phyloP scores from a whole-genome alignment of 2,797 vertebrate species.

The Meriones psammophilus region DNA sequence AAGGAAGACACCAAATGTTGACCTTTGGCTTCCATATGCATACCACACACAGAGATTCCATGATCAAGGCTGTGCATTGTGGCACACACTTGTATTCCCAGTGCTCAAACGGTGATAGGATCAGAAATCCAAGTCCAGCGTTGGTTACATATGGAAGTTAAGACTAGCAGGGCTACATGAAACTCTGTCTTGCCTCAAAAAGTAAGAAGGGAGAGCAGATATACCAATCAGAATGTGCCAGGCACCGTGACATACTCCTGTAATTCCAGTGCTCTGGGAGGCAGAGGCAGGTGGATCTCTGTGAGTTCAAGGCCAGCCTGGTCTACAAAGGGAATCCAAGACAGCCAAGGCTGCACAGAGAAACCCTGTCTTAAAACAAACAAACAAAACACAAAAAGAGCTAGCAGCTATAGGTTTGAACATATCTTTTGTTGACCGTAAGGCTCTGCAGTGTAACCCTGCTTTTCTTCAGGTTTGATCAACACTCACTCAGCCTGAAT shows the following conservation, averaged over 20 bases:
- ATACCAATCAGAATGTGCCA: not conserved
- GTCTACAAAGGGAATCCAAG: too few relatives aligned
- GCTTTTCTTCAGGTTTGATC: conserved; percentile 71
- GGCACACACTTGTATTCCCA: not conserved
- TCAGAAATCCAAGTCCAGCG: not conserved
- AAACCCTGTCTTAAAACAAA: too few relatives aligned
- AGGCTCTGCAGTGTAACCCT: conserved; percentile 21
- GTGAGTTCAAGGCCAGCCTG: too few relatives aligned
- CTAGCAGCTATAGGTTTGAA: not conserved
- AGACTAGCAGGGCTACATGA: not conserved
- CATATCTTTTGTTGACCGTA: not conserved
- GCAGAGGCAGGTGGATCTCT: too few relatives aligned
- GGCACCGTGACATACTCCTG: too few relatives aligned
- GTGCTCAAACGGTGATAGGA: not conserved
- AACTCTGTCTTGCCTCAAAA: not conserved
- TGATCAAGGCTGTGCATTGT: not conserved
- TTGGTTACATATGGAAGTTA: not conserved
- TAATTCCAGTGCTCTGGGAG: too few relatives aligned
- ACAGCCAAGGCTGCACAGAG: too few relatives aligned
- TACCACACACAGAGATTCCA: not conserved
- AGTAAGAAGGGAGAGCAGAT: not conserved
- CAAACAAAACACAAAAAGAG: not conserved
- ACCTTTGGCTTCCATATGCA: not conserved
- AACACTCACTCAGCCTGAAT: conserved; percentile 57
- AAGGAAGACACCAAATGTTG: not conserved